Base-by-base conservation (phyloP, 2,888 invertebrate genomes). In the Apantesis nais region DNA sequence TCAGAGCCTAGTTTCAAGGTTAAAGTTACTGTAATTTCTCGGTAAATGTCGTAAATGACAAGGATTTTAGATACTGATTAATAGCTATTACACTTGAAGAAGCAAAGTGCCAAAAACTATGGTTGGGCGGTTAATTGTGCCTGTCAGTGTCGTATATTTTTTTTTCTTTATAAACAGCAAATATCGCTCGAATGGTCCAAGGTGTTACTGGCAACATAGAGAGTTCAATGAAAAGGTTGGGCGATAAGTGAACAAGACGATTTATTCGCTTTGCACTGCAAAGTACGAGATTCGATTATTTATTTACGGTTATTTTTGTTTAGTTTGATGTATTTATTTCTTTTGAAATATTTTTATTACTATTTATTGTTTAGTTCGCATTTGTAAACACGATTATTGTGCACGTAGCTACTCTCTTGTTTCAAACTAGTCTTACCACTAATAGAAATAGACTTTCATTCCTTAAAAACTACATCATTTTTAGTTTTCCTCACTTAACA, bases 191-290 rank as follows among this genome's bases (percentile, higher is more conserved):
- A 76, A 84, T 92, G 87, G 90, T 91, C 83, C 86, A 89, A 80
- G 85, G 79, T 65, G 89, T 88, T 44, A 89, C 83, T 81, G 78
- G 71, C 80, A 92, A 89, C 85, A 89, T 93, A 73, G 88, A 89
- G 65, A 65, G 61, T 37, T 86, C 89, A 37, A 84, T 93, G 83
- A 88, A 85, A 88, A 88, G 83, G 80, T 81, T 92, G 67, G 82
- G 78, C 72, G 80, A 90, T 67, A 79, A 77, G 72, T 75, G 72
- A 60, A 62, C 71, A 75, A 71, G 75, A 73, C 65, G 48, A 29
- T 65, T 61, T 62, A 69, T 68, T 70, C 75, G 79, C 71, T 82
- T 80, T 81, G 74, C 72, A 69, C 72, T 76, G 77, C 77, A 76
- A 81, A 83, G 89, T 91, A 89, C 80, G 90, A 52, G 76, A 78